Percentiles rank a stretch among this genome's conserved stretches.
Conservation (phyloP, 2,113 vertebrate species). For the Orientallactaga bullata region DNA sequence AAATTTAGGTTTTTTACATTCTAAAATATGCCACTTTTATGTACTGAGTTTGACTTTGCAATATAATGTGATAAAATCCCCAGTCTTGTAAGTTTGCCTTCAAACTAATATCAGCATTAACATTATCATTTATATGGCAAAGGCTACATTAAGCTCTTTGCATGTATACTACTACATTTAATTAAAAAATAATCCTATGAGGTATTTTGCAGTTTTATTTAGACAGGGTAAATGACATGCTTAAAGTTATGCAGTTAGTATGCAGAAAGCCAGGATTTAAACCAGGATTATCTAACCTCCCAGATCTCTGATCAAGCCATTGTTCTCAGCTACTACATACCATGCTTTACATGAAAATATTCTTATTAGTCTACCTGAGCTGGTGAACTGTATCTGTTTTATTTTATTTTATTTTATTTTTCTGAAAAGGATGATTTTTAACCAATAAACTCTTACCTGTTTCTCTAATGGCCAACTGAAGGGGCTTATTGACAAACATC, state of each 20-base stretch:
- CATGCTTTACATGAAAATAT: neutral
- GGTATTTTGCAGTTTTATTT: neutral
- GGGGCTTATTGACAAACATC: constrained; percentile 2
- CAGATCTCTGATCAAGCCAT: neutral
- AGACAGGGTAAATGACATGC: constrained; percentile 10
- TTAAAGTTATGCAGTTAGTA: neutral
- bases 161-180: neutral
- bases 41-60: neutral
- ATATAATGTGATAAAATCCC: neutral
- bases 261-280: constrained; percentile 29
- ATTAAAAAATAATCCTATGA: neutral
- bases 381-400: neutral
- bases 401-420: neutral
- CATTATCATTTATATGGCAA: neutral
- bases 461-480: neutral
- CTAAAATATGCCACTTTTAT: constrained; percentile 7
- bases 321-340: neutral
- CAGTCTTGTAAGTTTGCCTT: neutral
- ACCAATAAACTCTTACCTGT: neutral
- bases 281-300: neutral
- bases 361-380: neutral
- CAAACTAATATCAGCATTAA: neutral
- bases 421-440: neutral
- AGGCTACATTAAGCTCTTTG: neutral
- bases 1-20: constrained; percentile 21